These are phyloP conservation scores for Ypsolopha scabrella DNA, from an alignment of 2,888 invertebrate species.

Conservation along the genomic window DNA sequence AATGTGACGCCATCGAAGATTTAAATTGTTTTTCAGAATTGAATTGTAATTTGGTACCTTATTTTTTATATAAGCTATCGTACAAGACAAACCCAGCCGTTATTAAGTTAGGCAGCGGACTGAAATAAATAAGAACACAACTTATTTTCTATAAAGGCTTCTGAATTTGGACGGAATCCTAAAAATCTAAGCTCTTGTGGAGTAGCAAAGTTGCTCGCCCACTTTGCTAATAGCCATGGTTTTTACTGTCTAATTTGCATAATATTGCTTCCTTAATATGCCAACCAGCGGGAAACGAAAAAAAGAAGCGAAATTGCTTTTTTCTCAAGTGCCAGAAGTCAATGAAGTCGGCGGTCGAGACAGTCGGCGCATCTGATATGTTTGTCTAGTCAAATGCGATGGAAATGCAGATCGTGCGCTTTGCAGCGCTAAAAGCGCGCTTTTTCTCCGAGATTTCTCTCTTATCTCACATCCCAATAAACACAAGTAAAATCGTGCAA, in stretches of 20 bases:
- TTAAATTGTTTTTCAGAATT: too few species aligned
- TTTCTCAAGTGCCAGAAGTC: slow-evolving; percentile 50
- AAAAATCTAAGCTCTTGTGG: neutral
- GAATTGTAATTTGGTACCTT: too few species aligned
- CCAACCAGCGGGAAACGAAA: slow-evolving; percentile 17
- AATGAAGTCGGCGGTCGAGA: slow-evolving; percentile 50
- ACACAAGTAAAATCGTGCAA: neutral
- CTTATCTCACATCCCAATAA: neutral
- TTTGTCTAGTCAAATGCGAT: slow-evolving; percentile 68
- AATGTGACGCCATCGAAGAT: too few species aligned
- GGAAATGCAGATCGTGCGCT: slow-evolving; percentile 43
- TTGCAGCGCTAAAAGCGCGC: slow-evolving; percentile 21
- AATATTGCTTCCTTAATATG: slow-evolving; percentile 66
- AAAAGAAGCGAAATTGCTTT: slow-evolving; percentile 53
- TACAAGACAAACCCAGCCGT: too few species aligned
- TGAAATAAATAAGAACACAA: too few species aligned
- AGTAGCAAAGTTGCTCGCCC: slow-evolving; percentile 1
- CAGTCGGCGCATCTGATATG: slow-evolving; percentile 52
- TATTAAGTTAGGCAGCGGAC: too few species aligned
- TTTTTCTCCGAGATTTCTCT: slow-evolving; percentile 5
- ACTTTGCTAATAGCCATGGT: slow-evolving; percentile 7
- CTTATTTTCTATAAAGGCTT: too few species aligned
- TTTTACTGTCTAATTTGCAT: slow-evolving; percentile 40
- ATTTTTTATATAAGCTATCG: too few species aligned
- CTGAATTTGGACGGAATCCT: too few species aligned